Base-by-base conservation (phyloP, 2,113 vertebrate genomes). In the Aleadryas rufinucha region DNA sequence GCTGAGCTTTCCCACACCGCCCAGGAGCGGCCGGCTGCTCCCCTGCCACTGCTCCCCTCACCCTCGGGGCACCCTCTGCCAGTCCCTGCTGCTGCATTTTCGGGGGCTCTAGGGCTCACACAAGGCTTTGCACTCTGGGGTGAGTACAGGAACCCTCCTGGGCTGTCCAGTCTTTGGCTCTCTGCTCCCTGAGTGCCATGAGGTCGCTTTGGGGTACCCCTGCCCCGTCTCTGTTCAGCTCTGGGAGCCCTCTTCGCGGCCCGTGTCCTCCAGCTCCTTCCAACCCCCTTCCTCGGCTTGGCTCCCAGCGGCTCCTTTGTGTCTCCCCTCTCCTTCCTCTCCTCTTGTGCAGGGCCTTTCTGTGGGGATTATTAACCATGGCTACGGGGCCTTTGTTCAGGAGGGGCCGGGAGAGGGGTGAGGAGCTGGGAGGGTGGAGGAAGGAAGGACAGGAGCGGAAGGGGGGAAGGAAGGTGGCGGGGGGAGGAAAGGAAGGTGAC, bases 321-420 rank as follows among this genome's bases (percentile, higher is more conserved):
- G 65, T 19, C 71, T 86, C 69, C 45, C 13, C 22, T 80, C 69
- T 92, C 85, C 89, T 93, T 90, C 91, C 92, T 77, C 54, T 74
- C 17, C 71, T 52, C 60, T 53, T 68, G 79, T 64, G 78, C 91
- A 33, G 54, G 30, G 80, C 80, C 91, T 90, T 95, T 92, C 37
- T 95, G 69, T 23, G 41, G 47, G 93, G 93, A 95, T 97, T 96
- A 97, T 95, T 94, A 96, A 97, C 95, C 96, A 96, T 96, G 95
- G 93, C 93, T 97, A 95, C 95, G 10, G 72, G 39, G 84, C 94
- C 83, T 95, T 97, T 96, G 93, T 96, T 96, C 87, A 61, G 88
- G 64, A 95, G 72, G 68, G 70, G 95, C 87, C 11, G 3, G 91
- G 71, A 79, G 30, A 3, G 0, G 71, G 89, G 12, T 2, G 1